Conservation (phyloP, 2,888 invertebrate species). For the Parnassius apollo region DNA sequence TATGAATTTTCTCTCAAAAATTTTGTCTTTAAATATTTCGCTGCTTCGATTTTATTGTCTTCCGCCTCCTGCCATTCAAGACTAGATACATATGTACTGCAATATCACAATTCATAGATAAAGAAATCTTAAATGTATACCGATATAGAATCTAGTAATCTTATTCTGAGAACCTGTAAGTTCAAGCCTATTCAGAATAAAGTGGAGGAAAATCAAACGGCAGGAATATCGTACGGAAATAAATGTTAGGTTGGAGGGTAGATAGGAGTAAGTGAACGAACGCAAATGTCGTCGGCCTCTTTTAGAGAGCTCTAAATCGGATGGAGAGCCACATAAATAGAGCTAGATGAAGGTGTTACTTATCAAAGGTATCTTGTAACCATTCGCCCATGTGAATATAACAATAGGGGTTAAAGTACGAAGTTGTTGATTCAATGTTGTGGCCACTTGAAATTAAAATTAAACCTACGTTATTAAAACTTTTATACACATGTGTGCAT, state of each 20-base stretch:
- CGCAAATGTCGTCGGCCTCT: slow-evolving; percentile 63
- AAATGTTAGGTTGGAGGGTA: slow-evolving; percentile 73
- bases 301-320: slow-evolving; percentile 70
- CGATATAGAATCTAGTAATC: slow-evolving; percentile 31
- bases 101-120: slow-evolving; percentile 63
- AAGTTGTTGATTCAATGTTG: no score
- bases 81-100: slow-evolving; percentile 70
- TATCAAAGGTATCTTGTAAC: slow-evolving; percentile 55
- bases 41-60: slow-evolving; percentile 73
- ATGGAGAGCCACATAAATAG: slow-evolving; percentile 76
- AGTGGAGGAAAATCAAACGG: slow-evolving; percentile 49
- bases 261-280: slow-evolving; percentile 58
- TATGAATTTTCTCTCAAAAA: slow-evolving; percentile 68
- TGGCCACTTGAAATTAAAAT: no score
- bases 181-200: slow-evolving; percentile 26
- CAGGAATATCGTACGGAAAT: slow-evolving; percentile 69
- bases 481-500: no score
- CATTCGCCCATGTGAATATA: slow-evolving; percentile 38
- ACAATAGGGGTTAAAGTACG: no score
- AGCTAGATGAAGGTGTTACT: slow-evolving; percentile 65
- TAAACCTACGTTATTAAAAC: no score
- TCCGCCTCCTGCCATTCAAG: slow-evolving; percentile 51
- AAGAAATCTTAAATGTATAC: slow-evolving; percentile 44
- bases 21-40: slow-evolving; percentile 62
- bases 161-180: slow-evolving; percentile 32